These are phyloP conservation scores for Coregonus ussuriensis DNA, from an alignment of 2,797 vertebrate genomes.

Conservation along the genomic window DNA sequence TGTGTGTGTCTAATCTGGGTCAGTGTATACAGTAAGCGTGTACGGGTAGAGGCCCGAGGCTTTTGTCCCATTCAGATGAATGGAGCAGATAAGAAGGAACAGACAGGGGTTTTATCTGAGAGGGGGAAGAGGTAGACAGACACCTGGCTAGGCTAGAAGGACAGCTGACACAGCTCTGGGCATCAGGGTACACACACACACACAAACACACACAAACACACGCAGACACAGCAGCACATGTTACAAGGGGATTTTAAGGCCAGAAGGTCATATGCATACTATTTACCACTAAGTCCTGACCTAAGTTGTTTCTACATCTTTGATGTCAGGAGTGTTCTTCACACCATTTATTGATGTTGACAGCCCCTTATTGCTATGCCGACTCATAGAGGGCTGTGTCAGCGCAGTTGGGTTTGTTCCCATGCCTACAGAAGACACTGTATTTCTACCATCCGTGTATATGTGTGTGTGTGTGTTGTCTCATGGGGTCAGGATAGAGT, in stretches of 20 bases:
- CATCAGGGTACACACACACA: neutral
- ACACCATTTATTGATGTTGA: slow-evolving; percentile 27
- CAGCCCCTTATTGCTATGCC: slow-evolving; percentile 6
- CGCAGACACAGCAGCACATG: neutral
- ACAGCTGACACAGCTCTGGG: neutral
- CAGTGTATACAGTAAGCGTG: neutral
- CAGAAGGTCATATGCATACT: too few relatives aligned
- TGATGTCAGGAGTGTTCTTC: slow-evolving; percentile 29
- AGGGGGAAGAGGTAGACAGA: neutral
- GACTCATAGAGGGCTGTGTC: slow-evolving; percentile 19
- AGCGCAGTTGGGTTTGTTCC: neutral
- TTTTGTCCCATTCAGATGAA: neutral
- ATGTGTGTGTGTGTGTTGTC: neutral
- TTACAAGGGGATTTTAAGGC: neutral
- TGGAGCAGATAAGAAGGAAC: neutral
- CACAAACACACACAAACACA: neutral
- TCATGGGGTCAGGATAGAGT: neutral
- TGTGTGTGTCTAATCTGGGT: neutral
- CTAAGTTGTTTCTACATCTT: slow-evolving; percentile 40
- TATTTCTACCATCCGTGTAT: neutral
- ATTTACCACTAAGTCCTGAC: neutral
- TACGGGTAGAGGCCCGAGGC: neutral
- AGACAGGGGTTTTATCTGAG: neutral
- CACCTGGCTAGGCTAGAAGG: neutral
- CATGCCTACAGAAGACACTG: slow-evolving; percentile 2